Base-by-base conservation (phyloP, 2,888 invertebrate genomes). In the Macrosiphum euphorbiae region DNA sequence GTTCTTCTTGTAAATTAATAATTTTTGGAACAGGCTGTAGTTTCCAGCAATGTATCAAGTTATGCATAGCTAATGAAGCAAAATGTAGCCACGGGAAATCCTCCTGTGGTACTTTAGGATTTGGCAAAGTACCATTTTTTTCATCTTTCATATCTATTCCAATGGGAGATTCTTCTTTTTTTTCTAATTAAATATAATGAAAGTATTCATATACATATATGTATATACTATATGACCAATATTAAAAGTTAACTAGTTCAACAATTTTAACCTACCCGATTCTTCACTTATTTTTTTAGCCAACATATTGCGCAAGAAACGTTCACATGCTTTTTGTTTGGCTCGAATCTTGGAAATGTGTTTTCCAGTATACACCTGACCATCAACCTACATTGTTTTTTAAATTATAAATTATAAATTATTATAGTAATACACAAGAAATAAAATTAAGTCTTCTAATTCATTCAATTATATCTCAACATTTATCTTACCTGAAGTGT, bases 281-380 rank as follows among this genome's bases (percentile, higher is more conserved):
- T 13, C 52, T 90, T 96, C 96, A 10, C 96, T 96, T 96, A 97
- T 97, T 95, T 97, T 97, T 95, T 96, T 96, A 94, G 97, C 96
- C 94, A 98, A 97, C 95, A 97, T 96, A 95, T 97, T 97, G 47
- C 97, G 96, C 94, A 98, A 96, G n/a, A 98, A 98, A 95, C 97
- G 97, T 96, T 98, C 98, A 52, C 98, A 98, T 0, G 98, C 98
- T 95, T 97, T 97, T 95, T 98, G 97, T 95, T 98, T 98, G 8
- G 98, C 98, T 90, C 96, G 96, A 95, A 97, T 96, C 95, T 98
- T 98, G 92, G 97, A 97, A 92, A 97, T 96, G 13, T 97, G 97
- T 96, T 97, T 96, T 24, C 97, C 97, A 95, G 97, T 96, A 95
- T 97, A 97, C 8, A 96, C 96, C 94, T 96, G 96, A 8, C 97